Evolutionary conservation across 1,140 invertebrate genomes (phyloP), one percentile per base, ranked within the genome.

Genomic region (Macrobrachium nipponense): DNA sequence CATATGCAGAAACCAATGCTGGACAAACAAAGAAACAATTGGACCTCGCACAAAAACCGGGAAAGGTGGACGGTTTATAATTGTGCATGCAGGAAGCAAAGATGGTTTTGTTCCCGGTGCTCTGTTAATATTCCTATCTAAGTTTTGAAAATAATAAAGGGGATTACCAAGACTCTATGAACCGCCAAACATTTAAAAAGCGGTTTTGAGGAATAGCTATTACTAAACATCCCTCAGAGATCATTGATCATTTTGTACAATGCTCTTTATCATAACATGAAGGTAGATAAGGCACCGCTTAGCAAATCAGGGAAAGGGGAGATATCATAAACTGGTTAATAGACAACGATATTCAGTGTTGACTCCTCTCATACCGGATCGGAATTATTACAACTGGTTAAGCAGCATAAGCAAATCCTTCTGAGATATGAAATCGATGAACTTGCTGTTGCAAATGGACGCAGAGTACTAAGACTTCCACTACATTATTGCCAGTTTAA

Each of bases 191-290:
- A 18, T 81, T 81, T 11, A 62, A 68, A 58, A 58, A 7, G 2
- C 70, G 80, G 80, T 81, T n/a, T 81, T 36, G 15, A 70, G 58
- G 4, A 58, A 12, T 36, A 81, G 2, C 23, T 81, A 15, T 18
- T 81, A 27, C 18, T 43, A 58, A 81, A 81, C 64, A 81, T 70
- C 36, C 27, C 20, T 18, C 27, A 12, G 5, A 51, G 66, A 2
- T 51, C 80, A 17, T 18, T 81, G 11, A 72, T 81, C 20, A 72
- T 81, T 20, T 17, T 81, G 66, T 64, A 81, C 66, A 81, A 70
- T 59, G 80, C 80, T 17, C 43, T 17, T 3, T 81, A 81, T 72
- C 80, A 81, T n/a, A 64, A n/a, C 14, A 81, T 36, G 36, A n/a
- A 64, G 5, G 10, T 5, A 20, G 3, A 58, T 11, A 81, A 70